Conservation (phyloP, 2,113 vertebrate species). For the Grallaria varia region DNA sequence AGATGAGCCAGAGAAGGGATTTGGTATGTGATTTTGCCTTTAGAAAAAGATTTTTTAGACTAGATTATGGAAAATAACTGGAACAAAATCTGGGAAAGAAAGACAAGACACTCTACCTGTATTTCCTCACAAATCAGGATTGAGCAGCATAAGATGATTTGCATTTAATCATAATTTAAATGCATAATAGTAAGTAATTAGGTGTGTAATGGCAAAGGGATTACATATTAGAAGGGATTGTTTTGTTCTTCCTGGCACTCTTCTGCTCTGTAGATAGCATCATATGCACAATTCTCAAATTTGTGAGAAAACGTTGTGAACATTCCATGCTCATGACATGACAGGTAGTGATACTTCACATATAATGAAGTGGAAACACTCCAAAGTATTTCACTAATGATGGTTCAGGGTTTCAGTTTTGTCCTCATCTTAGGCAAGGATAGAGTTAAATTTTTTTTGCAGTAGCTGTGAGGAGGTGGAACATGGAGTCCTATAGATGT, state of each 20-base stretch:
- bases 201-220: rapidly evolving
- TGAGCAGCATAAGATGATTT: rapidly evolving
- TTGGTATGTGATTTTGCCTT: background rate
- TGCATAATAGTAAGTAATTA: background rate
- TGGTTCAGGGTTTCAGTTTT: background rate
- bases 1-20: background rate
- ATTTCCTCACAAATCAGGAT: background rate
- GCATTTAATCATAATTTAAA: background rate
- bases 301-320: background rate
- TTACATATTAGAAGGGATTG: background rate
- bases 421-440: background rate
- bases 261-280: background rate
- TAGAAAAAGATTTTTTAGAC: background rate
- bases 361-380: background rate
- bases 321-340: background rate
- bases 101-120: background rate
- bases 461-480: rapidly evolving
- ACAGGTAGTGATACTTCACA: background rate
- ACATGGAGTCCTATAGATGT: rapidly evolving
- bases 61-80: background rate
- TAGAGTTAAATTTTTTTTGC: background rate
- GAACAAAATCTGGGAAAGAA: background rate
- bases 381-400: background rate
- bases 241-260: background rate
- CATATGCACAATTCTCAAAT: background rate